phyloP scores from a whole-genome alignment of 2,113 vertebrate species.

The Rhineura floridana region DNA sequence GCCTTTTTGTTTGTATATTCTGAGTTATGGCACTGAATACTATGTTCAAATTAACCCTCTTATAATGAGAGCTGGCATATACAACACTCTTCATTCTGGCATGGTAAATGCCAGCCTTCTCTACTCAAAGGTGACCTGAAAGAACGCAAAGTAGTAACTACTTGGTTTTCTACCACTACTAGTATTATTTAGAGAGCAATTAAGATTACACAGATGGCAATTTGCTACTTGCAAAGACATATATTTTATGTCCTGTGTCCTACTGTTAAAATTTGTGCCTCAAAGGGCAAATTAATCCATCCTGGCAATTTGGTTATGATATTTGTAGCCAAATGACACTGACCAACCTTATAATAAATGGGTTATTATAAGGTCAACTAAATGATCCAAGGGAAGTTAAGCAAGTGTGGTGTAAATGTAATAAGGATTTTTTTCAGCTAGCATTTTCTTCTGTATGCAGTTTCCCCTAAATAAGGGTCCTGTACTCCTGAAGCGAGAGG shows the following conservation, averaged over 20 bases:
- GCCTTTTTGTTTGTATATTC: not conserved
- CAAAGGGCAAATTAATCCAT: conserved; percentile 6
- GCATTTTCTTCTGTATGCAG: not conserved
- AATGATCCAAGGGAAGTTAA: not conserved
- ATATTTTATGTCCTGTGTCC: not conserved
- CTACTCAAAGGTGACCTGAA: not conserved
- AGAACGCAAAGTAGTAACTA: not conserved
- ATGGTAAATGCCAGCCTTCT: not conserved
- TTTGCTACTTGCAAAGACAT: not conserved
- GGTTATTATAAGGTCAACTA: not conserved
- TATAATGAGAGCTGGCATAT: not conserved
- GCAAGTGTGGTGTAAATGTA: not conserved
- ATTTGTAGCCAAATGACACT: not conserved
- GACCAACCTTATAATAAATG: not conserved
- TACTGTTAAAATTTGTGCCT: not conserved
- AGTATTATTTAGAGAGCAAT: not conserved
- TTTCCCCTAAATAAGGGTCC: not conserved
- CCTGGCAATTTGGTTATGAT: not conserved
- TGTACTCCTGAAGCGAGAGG: not conserved
- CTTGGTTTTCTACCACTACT: not conserved
- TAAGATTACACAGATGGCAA: not conserved
- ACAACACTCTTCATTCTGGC: not conserved
- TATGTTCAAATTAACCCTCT: not conserved
- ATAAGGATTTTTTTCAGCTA: not conserved
- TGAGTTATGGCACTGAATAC: not conserved